Base-by-base conservation (phyloP, 2,888 invertebrate genomes). In the Andricus quercusramuli region DNA sequence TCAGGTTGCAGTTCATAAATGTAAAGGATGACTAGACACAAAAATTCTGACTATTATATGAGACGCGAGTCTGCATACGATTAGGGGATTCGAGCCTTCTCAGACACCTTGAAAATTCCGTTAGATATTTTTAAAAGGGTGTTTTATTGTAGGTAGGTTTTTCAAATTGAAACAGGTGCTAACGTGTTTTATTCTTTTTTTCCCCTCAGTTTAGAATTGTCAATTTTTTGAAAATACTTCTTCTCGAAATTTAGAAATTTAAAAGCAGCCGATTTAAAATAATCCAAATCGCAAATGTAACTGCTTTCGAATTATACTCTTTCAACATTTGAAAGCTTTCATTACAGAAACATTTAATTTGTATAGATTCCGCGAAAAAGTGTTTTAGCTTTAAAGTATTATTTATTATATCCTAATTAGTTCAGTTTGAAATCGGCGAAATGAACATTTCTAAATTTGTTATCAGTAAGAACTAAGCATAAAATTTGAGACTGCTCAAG, bases 41-140 rank as follows among this genome's bases (percentile, higher is more conserved):
- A 74, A 70, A 51, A 47, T 70, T 5, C 56, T n/a, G 25, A 62
- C 62, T 62, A 62, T 25, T 62, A 13, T 22, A 3, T 6, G 13
- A 62, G 62, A 81, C 74, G 82, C 78, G 82, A 80, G 80, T 82
- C 80, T 80, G 85, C 86, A 86, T 84, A 86, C 80, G 79, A 83
- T 85, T 82, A 83, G 44, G 51, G 80, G 80, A 83, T 85, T 84
- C 78, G 77, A 29, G 44, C 47, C 29, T 32, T 74, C 29, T 13
- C 32, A n/a, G 29, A 70, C 70, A 70, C 51, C 32, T 37, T 25
- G 77, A 41, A 64, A 76, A 81, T 76, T 77, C 20, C 66, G 76
- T 78, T 76, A 56, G 67, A n/a, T 62, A 77, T 32, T 41, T 13
- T n/a, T n/a, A 11, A 56, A 56, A 56, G n/a, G 56, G 56, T 56